These are phyloP conservation scores for Porites divaricata DNA, from an alignment of 92 coral and sea anemone species.

Conservation along the genomic window DNA sequence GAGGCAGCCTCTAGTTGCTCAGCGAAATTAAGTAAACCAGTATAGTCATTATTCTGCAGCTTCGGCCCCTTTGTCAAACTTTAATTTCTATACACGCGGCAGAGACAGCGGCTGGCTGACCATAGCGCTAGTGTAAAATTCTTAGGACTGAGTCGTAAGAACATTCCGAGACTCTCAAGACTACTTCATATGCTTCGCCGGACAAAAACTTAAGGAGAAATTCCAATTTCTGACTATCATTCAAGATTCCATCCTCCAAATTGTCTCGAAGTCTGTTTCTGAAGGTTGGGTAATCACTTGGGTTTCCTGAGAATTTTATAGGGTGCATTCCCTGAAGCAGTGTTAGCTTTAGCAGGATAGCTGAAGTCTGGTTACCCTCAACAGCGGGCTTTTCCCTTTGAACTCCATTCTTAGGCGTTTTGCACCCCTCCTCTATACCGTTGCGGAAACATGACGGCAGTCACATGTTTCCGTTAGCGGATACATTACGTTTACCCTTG, in stretches of 20 bases:
- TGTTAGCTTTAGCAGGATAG: constrained; percentile 58
- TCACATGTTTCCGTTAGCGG: too few species aligned
- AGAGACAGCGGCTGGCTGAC: constrained; percentile 67
- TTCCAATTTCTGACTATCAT: constrained; percentile 46
- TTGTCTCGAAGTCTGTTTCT: constrained; percentile 2
- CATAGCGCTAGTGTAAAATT: too few species aligned
- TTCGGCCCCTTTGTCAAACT: constrained; percentile 46
- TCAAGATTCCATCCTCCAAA: constrained; percentile 52
- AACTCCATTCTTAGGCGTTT: too few species aligned
- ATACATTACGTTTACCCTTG: too few species aligned
- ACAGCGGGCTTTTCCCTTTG: too few species aligned
- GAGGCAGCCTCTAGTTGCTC: constrained; percentile 62
- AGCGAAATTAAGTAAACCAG: constrained; percentile 62
- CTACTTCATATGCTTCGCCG: constrained; percentile 69
- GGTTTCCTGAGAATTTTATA: constrained; percentile 53
- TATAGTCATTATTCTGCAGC: constrained; percentile 42
- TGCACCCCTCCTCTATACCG: too few species aligned
- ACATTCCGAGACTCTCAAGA: constrained; percentile 56
- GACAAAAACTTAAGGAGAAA: constrained; percentile 61
- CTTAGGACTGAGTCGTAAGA: constrained; percentile 44
- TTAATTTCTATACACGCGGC: constrained; percentile 71
- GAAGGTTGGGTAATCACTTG: constrained; percentile 14
- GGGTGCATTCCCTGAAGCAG: constrained; percentile 74
- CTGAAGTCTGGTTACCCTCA: too few species aligned
- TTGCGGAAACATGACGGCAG: too few species aligned